These are phyloP conservation scores for Thunnus thynnus DNA, from an alignment of 2,113 vertebrate species.

Conservation along the genomic window DNA sequence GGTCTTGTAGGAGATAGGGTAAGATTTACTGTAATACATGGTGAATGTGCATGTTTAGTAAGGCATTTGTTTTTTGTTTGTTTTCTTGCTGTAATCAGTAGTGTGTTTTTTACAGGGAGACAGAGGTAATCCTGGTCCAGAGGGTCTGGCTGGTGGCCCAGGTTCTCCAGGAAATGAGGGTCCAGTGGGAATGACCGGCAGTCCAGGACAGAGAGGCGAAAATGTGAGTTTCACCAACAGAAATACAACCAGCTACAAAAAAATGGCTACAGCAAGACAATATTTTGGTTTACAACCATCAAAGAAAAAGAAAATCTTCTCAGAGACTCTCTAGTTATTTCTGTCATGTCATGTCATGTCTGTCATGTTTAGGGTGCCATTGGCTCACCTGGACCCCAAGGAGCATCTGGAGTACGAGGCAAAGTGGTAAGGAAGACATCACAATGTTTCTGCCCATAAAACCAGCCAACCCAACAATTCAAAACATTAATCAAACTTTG, in stretches of 20 bases:
- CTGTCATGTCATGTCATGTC: not conserved
- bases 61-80: not conserved
- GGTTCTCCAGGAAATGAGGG: conserved; percentile 92
- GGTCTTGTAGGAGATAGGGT: conserved; percentile 92
- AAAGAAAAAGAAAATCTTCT: no score
- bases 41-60: not conserved
- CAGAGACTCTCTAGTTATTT: not conserved
- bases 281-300: no score
- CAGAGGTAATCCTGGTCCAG: conserved; percentile 90
- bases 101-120: conserved; percentile 87
- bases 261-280: not conserved
- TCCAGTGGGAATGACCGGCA: conserved; percentile 91
- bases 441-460: not conserved
- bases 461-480: no score
- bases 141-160: conserved; percentile 90
- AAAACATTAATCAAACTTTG: not conserved
- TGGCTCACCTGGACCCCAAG: conserved; percentile 87
- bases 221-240: conserved; percentile 83
- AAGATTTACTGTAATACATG: conserved; percentile 63
- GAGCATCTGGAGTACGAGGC: conserved; percentile 89
- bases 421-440: conserved; percentile 87
- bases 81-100: not conserved
- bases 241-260: not conserved
- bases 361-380: conserved; percentile 86
- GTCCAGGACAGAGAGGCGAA: conserved; percentile 91